A percentile compares a stretch with the other conserved stretches of the same genome.
phyloP scores from a whole-genome alignment of 1,140 invertebrate genomes.

The Ditylenchus dipsaci region DNA sequence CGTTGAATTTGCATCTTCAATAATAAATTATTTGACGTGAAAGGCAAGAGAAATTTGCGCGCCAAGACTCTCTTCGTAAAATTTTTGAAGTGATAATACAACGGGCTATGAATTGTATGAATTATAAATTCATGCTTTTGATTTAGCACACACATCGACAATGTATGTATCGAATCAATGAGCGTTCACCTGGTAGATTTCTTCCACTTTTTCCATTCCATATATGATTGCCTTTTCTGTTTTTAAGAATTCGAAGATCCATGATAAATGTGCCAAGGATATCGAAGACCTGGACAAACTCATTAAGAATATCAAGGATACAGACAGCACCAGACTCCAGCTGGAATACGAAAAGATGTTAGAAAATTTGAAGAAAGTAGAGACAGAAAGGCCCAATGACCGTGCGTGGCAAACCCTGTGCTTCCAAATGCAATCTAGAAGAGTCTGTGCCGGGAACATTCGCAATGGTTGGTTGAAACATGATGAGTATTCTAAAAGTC shows the following conservation, averaged over 20 bases:
- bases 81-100: too few relatives aligned
- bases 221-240: too few relatives aligned
- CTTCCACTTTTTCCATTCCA: not conserved
- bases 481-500: conserved; percentile 93
- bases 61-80: too few relatives aligned
- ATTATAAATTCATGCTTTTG: too few relatives aligned
- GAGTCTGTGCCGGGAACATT: conserved; percentile 93
- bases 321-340: conserved; percentile 76
- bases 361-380: conserved; percentile 81
- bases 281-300: conserved; percentile 66
- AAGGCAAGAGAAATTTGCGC: too few relatives aligned
- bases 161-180: conserved; percentile 98
- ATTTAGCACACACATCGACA: conserved; percentile 90
- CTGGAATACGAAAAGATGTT: conserved; percentile 89
- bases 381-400: conserved; percentile 76
- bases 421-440: conserved; percentile 84
- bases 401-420: conserved; percentile 85
- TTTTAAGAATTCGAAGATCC: conserved; percentile 58
- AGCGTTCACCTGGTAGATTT: conserved; percentile 75
- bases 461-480: conserved; percentile 66
- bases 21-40: too few relatives aligned
- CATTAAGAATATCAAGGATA: conserved; percentile 69
- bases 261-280: conserved; percentile 77
- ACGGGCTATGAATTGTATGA: too few relatives aligned
- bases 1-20: too few relatives aligned